These are phyloP conservation scores for Neodontobutis hainanensis DNA, from an alignment of 2,113 vertebrate species.

Conservation along the genomic window DNA sequence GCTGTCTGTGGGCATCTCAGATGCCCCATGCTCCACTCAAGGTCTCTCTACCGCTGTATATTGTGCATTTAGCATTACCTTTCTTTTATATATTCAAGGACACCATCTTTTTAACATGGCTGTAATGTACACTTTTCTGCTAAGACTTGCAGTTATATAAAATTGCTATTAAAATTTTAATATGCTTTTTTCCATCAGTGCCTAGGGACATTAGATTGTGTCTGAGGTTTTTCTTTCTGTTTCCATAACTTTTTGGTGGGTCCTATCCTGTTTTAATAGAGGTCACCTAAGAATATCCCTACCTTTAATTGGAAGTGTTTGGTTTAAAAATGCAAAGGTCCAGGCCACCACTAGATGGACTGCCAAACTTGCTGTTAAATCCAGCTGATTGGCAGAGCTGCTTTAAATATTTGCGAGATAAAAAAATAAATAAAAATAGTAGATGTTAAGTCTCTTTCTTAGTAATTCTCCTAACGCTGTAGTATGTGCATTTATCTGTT, in stretches of 20 bases:
- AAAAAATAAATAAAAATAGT: conserved; percentile 2
- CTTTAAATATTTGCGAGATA: conserved; percentile 29
- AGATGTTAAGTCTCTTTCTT: conserved; percentile 8
- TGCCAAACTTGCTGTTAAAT: conserved; percentile 41
- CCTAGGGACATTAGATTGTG: conserved; percentile 26
- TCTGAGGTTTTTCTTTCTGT: conserved; percentile 8
- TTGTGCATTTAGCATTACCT: conserved; percentile 29
- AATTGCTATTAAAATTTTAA: conserved; percentile 40
- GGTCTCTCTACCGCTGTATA: conserved; percentile 13
- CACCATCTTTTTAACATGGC: conserved; percentile 18
- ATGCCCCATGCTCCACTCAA: conserved; percentile 3
- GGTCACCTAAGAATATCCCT: neutral
- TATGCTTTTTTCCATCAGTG: conserved; percentile 16
- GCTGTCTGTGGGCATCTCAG: conserved; percentile 24
- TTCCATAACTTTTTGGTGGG: neutral
- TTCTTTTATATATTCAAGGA: conserved; percentile 40
- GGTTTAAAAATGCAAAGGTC: conserved; percentile 39
- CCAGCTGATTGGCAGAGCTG: conserved; percentile 21
- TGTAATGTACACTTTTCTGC: conserved; percentile 47
- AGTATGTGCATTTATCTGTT: conserved; percentile 37
- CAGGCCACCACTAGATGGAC: conserved; percentile 55
- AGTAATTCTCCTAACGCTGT: conserved; percentile 26
- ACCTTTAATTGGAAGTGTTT: neutral
- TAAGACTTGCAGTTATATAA: conserved; percentile 40
- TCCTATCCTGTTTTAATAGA: neutral